phyloP scores from a whole-genome alignment of 2,888 invertebrate species.

The Lumbricus terrestris region DNA sequence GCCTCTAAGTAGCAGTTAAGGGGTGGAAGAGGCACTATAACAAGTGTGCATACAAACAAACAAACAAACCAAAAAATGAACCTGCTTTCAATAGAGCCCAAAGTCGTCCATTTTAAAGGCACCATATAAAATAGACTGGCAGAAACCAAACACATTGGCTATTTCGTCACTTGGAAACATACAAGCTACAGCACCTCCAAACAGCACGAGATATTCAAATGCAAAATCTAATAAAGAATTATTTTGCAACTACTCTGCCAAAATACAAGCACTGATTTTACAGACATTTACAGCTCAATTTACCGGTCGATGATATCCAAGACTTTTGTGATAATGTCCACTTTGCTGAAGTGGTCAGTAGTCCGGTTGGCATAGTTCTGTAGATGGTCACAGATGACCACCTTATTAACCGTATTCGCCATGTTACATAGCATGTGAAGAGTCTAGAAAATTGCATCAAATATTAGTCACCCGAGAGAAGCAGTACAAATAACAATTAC shows the following conservation, averaged over 20 bases:
- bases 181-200: neutral
- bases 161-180: neutral
- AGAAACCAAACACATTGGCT: neutral
- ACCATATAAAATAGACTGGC: neutral
- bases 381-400: constrained; percentile 50
- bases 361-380: constrained; percentile 21
- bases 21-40: too few species aligned
- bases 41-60: too few species aligned
- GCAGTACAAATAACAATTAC: neutral
- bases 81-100: neutral
- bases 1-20: too few species aligned
- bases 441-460: constrained; percentile 44
- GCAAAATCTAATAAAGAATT: neutral
- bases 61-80: neutral
- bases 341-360: constrained; percentile 39
- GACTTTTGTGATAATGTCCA: constrained; percentile 44
- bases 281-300: neutral
- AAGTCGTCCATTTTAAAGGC: neutral
- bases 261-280: neutral
- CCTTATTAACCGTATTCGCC: constrained; percentile 51
- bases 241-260: neutral
- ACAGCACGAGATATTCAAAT: neutral
- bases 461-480: neutral
- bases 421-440: constrained; percentile 53
- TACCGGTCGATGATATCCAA: constrained; percentile 31